Evolutionary conservation across 1,140 invertebrate genomes (phyloP).

Genomic region (Phenacoccus solenopsis): DNA sequence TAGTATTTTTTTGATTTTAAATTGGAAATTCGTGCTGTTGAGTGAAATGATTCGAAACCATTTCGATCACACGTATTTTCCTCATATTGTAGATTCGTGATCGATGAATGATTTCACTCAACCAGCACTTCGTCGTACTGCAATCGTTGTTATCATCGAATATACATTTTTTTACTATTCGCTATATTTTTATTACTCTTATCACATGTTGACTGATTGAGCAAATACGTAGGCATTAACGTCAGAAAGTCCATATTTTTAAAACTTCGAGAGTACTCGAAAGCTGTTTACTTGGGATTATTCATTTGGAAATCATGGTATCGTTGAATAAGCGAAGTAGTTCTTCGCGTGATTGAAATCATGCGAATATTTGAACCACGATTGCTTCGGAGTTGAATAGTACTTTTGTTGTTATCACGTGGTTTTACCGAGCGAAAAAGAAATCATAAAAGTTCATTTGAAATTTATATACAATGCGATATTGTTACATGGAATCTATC

Average conservation of each 20-base stretch:
- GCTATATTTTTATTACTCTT: not conserved
- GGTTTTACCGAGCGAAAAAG: too few relatives aligned
- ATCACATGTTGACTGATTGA: not conserved
- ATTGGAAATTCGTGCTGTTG: not conserved
- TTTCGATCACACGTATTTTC: not conserved
- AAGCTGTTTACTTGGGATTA: not conserved
- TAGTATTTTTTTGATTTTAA: not conserved
- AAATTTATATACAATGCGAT: too few relatives aligned
- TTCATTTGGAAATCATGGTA: too few relatives aligned
- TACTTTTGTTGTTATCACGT: too few relatives aligned
- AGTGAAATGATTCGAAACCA: not conserved
- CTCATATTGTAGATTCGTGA: not conserved
- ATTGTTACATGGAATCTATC: too few relatives aligned
- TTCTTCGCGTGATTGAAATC: not conserved
- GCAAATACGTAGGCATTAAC: not conserved
- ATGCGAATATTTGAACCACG: too few relatives aligned
- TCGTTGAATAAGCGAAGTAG: not conserved
- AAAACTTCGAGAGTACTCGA: not conserved
- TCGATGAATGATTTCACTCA: not conserved
- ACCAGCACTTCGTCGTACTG: not conserved
- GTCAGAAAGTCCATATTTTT: not conserved
- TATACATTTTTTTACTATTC: not conserved
- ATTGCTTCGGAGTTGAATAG: too few relatives aligned
- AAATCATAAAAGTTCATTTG: too few relatives aligned
- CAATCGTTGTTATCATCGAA: not conserved